phyloP scores from a whole-genome alignment of 2,888 invertebrate species.

The Chrysina gloriosa region DNA sequence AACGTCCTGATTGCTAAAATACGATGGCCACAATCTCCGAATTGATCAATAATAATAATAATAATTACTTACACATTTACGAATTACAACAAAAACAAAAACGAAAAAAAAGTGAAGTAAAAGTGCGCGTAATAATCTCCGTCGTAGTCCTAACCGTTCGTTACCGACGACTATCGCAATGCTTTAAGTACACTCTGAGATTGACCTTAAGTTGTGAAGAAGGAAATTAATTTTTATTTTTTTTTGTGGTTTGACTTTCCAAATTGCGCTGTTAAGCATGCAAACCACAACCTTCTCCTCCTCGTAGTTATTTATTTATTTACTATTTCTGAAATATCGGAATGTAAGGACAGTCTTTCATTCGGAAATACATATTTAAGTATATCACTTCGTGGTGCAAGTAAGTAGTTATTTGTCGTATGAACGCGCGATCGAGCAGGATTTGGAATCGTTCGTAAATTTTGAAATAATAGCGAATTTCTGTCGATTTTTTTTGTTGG shows the following conservation, averaged over 20 bases:
- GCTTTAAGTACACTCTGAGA: no score
- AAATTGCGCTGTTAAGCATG: slow-evolving; percentile 19
- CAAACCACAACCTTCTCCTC: not conserved
- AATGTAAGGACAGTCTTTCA: slow-evolving; percentile 46
- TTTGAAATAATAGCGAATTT: not conserved
- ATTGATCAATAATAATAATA: no score
- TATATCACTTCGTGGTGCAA: slow-evolving; percentile 28
- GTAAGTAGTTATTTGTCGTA: slow-evolving; percentile 2
- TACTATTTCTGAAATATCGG: slow-evolving; percentile 20
- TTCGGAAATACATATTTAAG: slow-evolving; percentile 13
- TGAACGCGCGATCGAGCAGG: not conserved
- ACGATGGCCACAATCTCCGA: slow-evolving; percentile 57
- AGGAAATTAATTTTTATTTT: no score
- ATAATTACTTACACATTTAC: slow-evolving; percentile 36
- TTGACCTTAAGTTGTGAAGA: no score
- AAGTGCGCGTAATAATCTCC: no score
- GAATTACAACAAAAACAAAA: no score
- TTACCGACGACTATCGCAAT: no score
- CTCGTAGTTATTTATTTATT: slow-evolving; percentile 7
- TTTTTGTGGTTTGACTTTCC: not conserved
- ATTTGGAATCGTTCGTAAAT: slow-evolving; percentile 1
- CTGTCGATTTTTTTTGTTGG: not conserved
- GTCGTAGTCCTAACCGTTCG: no score
- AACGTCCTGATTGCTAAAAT: slow-evolving; percentile 56
- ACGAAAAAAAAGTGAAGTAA: no score